phyloP scores from a whole-genome alignment of 2,888 invertebrate species.

The Eristalis tenax region DNA sequence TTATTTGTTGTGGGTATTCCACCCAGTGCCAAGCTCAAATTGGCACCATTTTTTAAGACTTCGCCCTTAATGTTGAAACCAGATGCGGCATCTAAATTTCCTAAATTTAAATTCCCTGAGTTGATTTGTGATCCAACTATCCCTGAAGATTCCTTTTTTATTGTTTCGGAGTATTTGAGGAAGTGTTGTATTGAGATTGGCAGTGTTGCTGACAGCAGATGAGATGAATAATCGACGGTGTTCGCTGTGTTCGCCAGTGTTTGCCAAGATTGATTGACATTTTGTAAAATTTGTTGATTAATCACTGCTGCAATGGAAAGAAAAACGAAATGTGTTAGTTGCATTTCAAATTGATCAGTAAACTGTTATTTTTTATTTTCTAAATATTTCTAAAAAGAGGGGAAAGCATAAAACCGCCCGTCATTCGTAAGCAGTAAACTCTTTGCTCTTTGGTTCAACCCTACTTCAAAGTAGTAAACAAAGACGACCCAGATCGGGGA shows the following conservation, averaged over 20 bases:
- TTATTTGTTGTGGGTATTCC: conserved; percentile 77
- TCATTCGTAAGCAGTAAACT: no score
- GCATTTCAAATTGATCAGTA: background rate
- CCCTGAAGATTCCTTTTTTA: conserved; percentile 81
- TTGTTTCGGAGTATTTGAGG: conserved; percentile 82
- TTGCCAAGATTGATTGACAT: conserved; percentile 82
- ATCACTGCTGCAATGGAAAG: conserved; percentile 75
- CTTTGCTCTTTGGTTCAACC: no score
- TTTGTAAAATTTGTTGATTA: conserved; percentile 81
- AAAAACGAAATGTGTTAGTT: conserved; percentile 21
- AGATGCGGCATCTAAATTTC: conserved; percentile 76
- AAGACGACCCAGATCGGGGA: no score
- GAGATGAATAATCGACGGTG: conserved; percentile 81
- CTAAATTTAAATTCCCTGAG: conserved; percentile 79
- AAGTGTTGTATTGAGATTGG: conserved; percentile 82
- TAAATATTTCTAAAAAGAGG: no score
- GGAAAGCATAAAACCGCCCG: no score
- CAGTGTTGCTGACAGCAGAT: conserved; percentile 81
- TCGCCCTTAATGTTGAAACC: conserved; percentile 79
- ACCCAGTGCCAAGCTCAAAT: conserved; percentile 80
- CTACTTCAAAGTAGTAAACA: no score
- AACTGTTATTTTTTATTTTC: background rate
- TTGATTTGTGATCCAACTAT: conserved; percentile 78
- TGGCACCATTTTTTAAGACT: conserved; percentile 81
- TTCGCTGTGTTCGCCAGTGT: conserved; percentile 81